phyloP scores from a whole-genome alignment of 2,797 vertebrate genomes.

The Rhinella marina region DNA sequence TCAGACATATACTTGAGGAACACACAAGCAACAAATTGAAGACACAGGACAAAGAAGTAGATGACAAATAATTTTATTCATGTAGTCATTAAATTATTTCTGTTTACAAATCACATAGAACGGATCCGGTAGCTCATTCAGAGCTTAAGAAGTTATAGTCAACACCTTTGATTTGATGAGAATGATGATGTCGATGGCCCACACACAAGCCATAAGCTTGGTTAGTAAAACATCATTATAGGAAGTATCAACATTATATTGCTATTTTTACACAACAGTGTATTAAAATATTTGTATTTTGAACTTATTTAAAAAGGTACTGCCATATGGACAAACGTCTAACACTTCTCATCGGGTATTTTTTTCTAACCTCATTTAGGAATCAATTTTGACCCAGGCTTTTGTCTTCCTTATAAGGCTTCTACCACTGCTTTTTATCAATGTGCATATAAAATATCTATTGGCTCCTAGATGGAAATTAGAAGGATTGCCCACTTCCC shows the following conservation, averaged over 20 bases:
- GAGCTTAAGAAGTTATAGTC: neutral
- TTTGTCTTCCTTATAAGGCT: no score
- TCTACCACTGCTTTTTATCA: no score
- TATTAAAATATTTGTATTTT: neutral
- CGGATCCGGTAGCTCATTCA: neutral
- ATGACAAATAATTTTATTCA: constrained; percentile 51
- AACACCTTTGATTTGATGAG: neutral
- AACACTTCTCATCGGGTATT: neutral
- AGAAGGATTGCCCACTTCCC: neutral
- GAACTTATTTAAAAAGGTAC: neutral
- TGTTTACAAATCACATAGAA: constrained; percentile 6
- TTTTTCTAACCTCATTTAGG: neutral
- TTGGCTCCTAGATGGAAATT: neutral
- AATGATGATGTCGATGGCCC: neutral
- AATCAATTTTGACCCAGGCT: neutral
- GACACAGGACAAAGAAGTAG: neutral
- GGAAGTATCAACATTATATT: neutral
- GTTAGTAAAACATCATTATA: neutral
- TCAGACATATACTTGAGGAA: neutral
- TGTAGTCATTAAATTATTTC: neutral
- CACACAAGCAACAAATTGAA: neutral
- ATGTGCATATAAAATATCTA: neutral
- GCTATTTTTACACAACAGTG: neutral
- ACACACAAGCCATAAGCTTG: neutral
- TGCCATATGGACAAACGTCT: neutral